phyloP scores from a whole-genome alignment of 2,797 vertebrate genomes.

The Odontamblyopus rebecca region DNA sequence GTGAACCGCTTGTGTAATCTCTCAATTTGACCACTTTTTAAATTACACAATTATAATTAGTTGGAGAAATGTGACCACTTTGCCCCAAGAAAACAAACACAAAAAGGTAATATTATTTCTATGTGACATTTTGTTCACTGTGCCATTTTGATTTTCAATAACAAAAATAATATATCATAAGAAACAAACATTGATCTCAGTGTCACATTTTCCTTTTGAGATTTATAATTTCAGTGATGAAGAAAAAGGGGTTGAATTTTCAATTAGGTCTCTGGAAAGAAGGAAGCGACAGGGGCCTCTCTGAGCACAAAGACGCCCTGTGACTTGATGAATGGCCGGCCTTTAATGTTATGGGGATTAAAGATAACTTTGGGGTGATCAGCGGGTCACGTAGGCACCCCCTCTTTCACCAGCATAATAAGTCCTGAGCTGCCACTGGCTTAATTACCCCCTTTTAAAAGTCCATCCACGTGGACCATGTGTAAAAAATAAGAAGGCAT shows the following conservation, averaged over 20 bases:
- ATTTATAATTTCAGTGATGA: not conserved
- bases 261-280: constrained; percentile 74
- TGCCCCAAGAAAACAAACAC: constrained; percentile 20
- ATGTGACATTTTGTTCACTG: constrained; percentile 20
- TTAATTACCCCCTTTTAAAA: constrained; percentile 92
- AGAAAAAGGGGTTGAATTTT: constrained; percentile 43
- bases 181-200: not conserved
- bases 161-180: not conserved
- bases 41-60: constrained; percentile 69
- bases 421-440: constrained; percentile 83
- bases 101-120: constrained; percentile 29
- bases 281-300: constrained; percentile 70
- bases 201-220: not conserved
- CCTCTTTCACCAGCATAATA: constrained; percentile 81
- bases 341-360: constrained; percentile 84
- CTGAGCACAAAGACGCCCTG: constrained; percentile 73
- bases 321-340: constrained; percentile 81
- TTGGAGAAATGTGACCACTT: constrained; percentile 50
- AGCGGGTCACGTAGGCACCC: constrained; percentile 75
- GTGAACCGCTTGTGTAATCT: constrained; percentile 59
- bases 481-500: constrained; percentile 77
- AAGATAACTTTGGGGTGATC: constrained; percentile 81
- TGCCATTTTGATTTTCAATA: not conserved
- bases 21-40: constrained; percentile 66
- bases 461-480: constrained; percentile 84